Conservation (phyloP, 2,797 vertebrate genomes). For the Lutjanus campechanus region DNA sequence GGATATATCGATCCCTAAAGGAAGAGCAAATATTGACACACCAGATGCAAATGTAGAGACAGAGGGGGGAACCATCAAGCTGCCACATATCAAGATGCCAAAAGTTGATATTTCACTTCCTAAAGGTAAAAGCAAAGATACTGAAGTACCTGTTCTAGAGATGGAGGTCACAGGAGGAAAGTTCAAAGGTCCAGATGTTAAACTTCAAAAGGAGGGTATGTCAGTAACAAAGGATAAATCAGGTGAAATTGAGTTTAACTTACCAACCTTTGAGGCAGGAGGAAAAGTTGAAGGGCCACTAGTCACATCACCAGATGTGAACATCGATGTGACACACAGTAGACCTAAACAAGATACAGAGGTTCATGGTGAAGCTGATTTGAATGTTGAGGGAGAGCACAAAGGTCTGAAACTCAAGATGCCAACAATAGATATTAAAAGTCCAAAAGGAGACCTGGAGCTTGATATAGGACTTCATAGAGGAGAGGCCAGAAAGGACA, state of each 20-base stretch:
- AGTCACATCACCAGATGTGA: conserved; percentile 66
- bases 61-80: conserved; percentile 42
- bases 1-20: conserved; percentile 70
- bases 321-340: conserved; percentile 66
- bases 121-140: conserved; percentile 60
- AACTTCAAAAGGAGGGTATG: conserved; percentile 70
- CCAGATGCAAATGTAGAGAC: conserved; percentile 24
- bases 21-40: conserved; percentile 38
- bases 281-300: conserved; percentile 53
- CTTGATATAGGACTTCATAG: conserved; percentile 73
- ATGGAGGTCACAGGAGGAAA: conserved; percentile 49
- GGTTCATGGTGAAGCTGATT: conserved; percentile 23
- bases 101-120: conserved; percentile 72
- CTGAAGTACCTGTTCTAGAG: conserved; percentile 41
- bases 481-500: conserved; percentile 67
- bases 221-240: conserved; percentile 55
- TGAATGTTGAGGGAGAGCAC: conserved; percentile 59
- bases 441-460: conserved; percentile 74
- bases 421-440: conserved; percentile 70
- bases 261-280: conserved; percentile 38
- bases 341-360: conserved; percentile 46
- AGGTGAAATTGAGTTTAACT: conserved; percentile 30
- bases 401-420: conserved; percentile 72
- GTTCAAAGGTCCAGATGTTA: conserved; percentile 73
- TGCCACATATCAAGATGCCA: conserved; percentile 71